phyloP scores from a whole-genome alignment of 2,797 vertebrate species.

The Cossypha niveicapilla region DNA sequence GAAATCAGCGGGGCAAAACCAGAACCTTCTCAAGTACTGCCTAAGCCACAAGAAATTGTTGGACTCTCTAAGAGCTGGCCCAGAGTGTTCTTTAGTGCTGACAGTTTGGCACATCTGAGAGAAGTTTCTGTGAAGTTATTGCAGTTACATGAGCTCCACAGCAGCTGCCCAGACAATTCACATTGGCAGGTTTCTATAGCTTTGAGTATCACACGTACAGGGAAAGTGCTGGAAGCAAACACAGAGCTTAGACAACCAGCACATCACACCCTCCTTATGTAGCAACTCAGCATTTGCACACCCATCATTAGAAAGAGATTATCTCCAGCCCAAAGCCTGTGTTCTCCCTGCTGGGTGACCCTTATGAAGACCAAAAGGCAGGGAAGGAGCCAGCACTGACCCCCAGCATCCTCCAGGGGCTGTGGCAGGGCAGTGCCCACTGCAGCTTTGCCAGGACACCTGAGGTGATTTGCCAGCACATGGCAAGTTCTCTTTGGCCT shows the following conservation, averaged over 20 bases:
- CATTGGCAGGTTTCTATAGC: background rate
- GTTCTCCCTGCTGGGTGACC: background rate
- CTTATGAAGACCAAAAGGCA: fast-evolving
- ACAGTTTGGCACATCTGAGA: background rate
- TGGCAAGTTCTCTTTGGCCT: background rate
- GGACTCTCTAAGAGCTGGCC: background rate
- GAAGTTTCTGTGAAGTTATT: background rate
- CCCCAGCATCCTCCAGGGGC: background rate
- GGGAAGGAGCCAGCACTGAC: background rate
- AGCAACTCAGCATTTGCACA: background rate
- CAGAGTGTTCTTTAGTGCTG: background rate
- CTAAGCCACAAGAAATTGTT: background rate
- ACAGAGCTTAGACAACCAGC: background rate
- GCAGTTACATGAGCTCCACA: background rate
- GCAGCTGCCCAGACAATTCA: background rate
- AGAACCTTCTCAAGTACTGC: background rate
- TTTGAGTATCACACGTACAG: background rate
- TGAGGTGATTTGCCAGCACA: background rate
- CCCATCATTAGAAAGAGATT: background rate
- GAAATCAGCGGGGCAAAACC: background rate
- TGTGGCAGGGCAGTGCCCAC: background rate
- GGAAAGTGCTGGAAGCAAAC: background rate
- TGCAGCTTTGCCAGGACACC: background rate
- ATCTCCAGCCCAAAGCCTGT: background rate
- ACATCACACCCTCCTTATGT: fast-evolving